Evolutionary conservation across 2,113 vertebrate genomes (phyloP), one percentile per base, ranked within the genome.

Genomic region (Micromys minutus): DNA sequence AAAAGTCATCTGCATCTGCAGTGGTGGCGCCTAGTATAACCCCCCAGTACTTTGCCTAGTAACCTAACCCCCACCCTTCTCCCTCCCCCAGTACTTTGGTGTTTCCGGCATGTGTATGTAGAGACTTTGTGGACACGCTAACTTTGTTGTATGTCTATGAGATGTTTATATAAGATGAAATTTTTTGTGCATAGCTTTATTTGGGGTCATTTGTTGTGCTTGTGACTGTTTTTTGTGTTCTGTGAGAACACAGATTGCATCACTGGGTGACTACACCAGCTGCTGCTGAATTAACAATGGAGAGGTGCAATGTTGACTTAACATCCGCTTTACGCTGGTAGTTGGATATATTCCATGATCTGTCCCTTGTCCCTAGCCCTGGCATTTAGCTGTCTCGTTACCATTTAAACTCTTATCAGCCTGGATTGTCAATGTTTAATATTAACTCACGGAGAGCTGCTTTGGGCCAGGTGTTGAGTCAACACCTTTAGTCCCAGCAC

Each of bases 111-210:
- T 89, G 72, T 76, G 29, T 79, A 52, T 19, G 7, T 88, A 36
- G 63, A 61, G 65, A 89, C 83, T 95, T 93, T 83, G 39, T 83
- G 24, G 21, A 24, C 24, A 12, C 72, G 39, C 90, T 94, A 39
- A 63, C 17, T 19, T 76, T 79, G 92, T 36, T n/a, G 36, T 67
- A 2, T 12, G 65, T 65, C 24, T 85, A 47, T 45, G 42, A 85
- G 19, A 55, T 59, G 72, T 92, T 94, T 95, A 81, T 88, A 24
- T 50, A 80, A 90, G 24, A 29, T 95, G 45, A 95, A 90, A 81
- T 45, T 34, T 34, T 45, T 90, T 88, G 21, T 1, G 39, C 9
- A 47, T 13, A 84, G 29, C 85, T 90, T 76, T 6, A 89, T 93
- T 90, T 93, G 24, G 81, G 55, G 45, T 89, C 84, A 29, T 91